These are phyloP conservation scores for Tichodroma muraria DNA, from an alignment of 2,113 vertebrate genomes.

Conservation along the genomic window DNA sequence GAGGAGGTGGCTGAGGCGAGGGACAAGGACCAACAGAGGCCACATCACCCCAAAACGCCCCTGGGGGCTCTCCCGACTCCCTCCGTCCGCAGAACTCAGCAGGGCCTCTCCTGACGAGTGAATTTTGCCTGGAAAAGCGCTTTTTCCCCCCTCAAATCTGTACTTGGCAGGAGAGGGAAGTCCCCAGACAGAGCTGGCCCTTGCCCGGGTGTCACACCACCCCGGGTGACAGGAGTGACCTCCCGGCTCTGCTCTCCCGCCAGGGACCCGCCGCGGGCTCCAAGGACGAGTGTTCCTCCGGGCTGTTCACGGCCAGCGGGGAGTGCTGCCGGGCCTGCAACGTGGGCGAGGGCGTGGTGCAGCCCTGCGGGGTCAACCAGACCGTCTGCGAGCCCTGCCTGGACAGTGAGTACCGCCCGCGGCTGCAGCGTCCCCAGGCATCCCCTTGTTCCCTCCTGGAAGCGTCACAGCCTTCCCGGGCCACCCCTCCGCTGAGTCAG, in stretches of 20 bases:
- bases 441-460: background rate
- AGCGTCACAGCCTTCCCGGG: rapidly evolving
- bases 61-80: no score
- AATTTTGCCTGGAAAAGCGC: background rate
- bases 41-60: background rate
- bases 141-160: rapidly evolving
- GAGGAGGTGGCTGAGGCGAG: background rate
- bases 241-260: background rate
- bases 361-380: constrained; percentile 80
- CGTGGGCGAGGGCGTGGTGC: constrained; percentile 86
- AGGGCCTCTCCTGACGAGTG: rapidly evolving
- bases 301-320: constrained; percentile 70
- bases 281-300: constrained; percentile 66
- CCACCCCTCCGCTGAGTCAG: rapidly evolving
- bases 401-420: constrained; percentile 86
- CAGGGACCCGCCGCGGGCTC: constrained; percentile 14
- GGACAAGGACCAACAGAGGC: background rate
- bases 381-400: constrained; percentile 87
- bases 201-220: rapidly evolving
- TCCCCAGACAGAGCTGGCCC: rapidly evolving
- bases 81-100: background rate
- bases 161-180: rapidly evolving
- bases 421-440: background rate
- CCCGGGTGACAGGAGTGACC: background rate
- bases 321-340: constrained; percentile 89